Conservation (phyloP, 1,140 invertebrate genomes). For the Leptinotarsa undecemlineata region DNA sequence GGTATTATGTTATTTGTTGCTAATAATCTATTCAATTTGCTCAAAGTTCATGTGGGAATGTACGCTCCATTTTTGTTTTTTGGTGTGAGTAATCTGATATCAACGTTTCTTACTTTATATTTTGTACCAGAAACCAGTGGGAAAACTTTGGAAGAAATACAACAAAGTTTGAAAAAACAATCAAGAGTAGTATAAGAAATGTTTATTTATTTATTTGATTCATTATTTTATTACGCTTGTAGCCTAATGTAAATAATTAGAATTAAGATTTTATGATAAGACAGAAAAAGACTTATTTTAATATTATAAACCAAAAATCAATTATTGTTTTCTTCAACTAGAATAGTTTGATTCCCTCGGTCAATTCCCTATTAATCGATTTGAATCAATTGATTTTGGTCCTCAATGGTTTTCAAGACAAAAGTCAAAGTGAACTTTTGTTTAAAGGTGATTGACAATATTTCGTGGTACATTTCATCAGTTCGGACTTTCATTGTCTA, state of each 20-base stretch:
- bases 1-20: constrained; percentile 48
- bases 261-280: constrained; percentile 59
- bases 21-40: constrained; percentile 52
- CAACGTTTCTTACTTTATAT: constrained; percentile 76
- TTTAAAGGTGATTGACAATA: too few species aligned
- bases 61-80: constrained; percentile 82
- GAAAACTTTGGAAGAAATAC: constrained; percentile 86
- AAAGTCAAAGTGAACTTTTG: too few species aligned
- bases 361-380: too few species aligned
- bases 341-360: too few species aligned
- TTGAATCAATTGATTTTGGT: too few species aligned
- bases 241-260: constrained; percentile 48
- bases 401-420: too few species aligned
- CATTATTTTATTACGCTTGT: background rate
- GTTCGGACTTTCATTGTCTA: too few species aligned
- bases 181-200: background rate
- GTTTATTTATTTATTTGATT: background rate
- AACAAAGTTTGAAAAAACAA: constrained; percentile 66
- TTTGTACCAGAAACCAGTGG: constrained; percentile 92
- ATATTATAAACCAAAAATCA: too few species aligned
- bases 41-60: constrained; percentile 63
- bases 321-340: too few species aligned
- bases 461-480: too few species aligned
- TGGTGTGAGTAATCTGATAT: constrained; percentile 69
- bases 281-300: too few species aligned